A percentile compares a stretch with the other conserved stretches of the same genome.
These are phyloP conservation scores for Luehdorfia chinensis DNA, from an alignment of 1,140 invertebrate species.

Conservation along the genomic window DNA sequence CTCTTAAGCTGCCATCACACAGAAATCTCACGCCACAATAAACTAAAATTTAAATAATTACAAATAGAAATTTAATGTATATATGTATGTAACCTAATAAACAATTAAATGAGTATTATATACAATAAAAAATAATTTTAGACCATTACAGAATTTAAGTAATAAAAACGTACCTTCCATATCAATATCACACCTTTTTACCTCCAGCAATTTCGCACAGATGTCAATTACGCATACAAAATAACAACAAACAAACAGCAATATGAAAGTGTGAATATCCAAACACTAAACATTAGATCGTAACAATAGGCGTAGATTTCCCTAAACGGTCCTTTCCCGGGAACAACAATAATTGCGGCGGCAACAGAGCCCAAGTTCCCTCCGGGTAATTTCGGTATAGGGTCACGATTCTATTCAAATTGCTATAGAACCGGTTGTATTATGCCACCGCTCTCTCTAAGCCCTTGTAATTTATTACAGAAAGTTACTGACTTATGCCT, in stretches of 20 bases:
- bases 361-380: conserved; percentile 8
- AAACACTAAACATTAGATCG: conserved; percentile 11
- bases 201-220: too few species aligned
- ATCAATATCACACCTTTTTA: too few species aligned
- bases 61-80: too few species aligned
- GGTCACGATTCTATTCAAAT: conserved; percentile 6
- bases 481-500: background rate
- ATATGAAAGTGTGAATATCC: background rate
- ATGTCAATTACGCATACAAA: too few species aligned
- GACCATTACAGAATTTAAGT: too few species aligned
- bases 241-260: conserved; percentile 16
- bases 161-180: too few species aligned
- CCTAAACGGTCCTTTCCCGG: conserved; percentile 21
- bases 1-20: too few species aligned
- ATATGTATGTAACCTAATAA: too few species aligned
- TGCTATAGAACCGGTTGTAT: conserved; percentile 3
- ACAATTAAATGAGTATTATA: too few species aligned
- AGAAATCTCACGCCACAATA: too few species aligned
- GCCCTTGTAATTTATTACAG: conserved; percentile 7
- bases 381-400: conserved; percentile 16
- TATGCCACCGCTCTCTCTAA: background rate
- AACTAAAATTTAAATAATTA: too few species aligned
- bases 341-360: conserved; percentile 20
- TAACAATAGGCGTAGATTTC: conserved; percentile 31
- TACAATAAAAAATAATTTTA: too few species aligned